Percentiles rank a stretch among this genome's conserved stretches.
phyloP scores from a whole-genome alignment of 2,113 vertebrate species.

The Marmota monax region DNA sequence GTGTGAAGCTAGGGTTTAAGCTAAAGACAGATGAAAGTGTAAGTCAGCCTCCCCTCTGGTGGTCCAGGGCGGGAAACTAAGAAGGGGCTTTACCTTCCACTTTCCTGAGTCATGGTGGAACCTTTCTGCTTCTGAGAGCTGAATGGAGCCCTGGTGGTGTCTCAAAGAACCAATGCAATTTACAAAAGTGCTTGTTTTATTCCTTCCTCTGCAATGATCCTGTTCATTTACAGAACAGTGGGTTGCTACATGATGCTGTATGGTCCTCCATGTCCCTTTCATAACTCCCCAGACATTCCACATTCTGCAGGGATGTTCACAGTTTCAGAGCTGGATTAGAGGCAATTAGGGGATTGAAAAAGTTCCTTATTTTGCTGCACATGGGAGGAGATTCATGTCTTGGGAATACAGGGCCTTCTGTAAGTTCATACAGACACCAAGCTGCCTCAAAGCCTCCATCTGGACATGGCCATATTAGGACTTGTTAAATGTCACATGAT shows the following conservation, averaged over 20 bases:
- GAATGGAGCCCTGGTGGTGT: rapidly evolving
- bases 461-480: neutral
- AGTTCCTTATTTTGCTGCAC: neutral
- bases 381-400: neutral
- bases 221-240: no score
- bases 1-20: neutral
- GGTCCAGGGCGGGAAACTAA: neutral
- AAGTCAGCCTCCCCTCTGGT: neutral
- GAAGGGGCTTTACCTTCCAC: no score
- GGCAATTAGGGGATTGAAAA: neutral
- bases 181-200: neutral
- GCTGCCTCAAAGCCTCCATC: neutral
- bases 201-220: neutral
- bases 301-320: neutral
- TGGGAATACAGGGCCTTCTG: neutral
- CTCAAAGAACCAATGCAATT: neutral
- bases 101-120: neutral
- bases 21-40: rapidly evolving
- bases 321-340: neutral
- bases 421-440: neutral
- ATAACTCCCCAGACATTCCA: neutral
- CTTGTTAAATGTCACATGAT: neutral
- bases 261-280: neutral
- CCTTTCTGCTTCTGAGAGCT: neutral
- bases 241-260: rapidly evolving